A percentile compares a stretch with the other conserved stretches of the same genome.
Conservation (phyloP, 2,888 invertebrate species). For the Papilio gigon region DNA sequence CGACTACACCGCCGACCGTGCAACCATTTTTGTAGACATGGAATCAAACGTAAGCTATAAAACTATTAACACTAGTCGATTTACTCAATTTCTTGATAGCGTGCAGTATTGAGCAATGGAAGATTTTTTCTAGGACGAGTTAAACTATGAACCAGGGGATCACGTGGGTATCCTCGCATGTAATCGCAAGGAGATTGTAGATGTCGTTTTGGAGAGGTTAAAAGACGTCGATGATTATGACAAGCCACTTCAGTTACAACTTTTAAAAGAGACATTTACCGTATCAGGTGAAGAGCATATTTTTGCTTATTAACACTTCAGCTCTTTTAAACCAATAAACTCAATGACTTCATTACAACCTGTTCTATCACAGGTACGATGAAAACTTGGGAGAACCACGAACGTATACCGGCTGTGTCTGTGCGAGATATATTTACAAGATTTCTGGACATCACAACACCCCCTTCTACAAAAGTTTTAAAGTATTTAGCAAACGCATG, state of each 20-base stretch:
- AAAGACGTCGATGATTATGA: constrained; percentile 86
- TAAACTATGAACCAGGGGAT: constrained; percentile 93
- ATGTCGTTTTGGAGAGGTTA: constrained; percentile 87
- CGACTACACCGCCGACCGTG: constrained; percentile 78
- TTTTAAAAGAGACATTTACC: constrained; percentile 91
- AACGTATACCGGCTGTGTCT: constrained; percentile 89
- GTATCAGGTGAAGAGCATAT: constrained; percentile 84
- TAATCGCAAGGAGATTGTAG: constrained; percentile 90
- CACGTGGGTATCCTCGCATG: constrained; percentile 95
- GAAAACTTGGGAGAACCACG: constrained; percentile 93
- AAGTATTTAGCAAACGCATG: constrained; percentile 91
- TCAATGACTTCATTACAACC: constrained; percentile 22
- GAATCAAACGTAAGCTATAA: constrained; percentile 67
- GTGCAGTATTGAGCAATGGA: background rate
- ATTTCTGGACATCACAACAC: constrained; percentile 95
- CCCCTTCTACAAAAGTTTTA: constrained; percentile 92
- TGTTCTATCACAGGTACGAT: constrained; percentile 83
- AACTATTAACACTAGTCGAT: background rate
- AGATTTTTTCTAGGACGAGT: constrained; percentile 66
- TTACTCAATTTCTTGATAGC: background rate
- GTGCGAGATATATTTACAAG: constrained; percentile 88
- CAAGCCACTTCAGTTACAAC: constrained; percentile 87
- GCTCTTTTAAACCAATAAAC: constrained; percentile 29
- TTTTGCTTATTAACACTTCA: background rate
- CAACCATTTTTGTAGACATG: constrained; percentile 84